Percentiles rank a stretch among this genome's conserved stretches.
Evolutionary conservation across 35 echinoderm and acorn worm species (phyloP).

Genomic region (Lytechinus pictus): DNA sequence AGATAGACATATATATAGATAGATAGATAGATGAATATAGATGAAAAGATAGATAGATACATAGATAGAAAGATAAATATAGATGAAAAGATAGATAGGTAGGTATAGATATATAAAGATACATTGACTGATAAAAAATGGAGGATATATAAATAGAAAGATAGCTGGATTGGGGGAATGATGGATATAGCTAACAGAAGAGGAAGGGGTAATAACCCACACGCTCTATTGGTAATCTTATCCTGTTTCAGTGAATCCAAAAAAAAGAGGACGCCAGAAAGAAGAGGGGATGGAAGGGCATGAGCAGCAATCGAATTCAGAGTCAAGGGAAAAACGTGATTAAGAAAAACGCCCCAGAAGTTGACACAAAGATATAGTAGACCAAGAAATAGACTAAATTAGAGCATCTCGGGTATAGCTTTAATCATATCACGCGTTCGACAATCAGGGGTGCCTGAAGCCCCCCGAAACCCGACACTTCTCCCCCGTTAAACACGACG

Average conservation of each 20-base stretch:
- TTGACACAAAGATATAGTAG: background rate
- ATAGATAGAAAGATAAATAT: background rate
- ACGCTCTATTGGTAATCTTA: background rate
- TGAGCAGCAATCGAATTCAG: background rate
- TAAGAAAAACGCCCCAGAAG: conserved; percentile 26
- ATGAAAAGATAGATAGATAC: background rate
- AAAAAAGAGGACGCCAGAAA: background rate
- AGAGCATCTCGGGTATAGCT: conserved; percentile 17
- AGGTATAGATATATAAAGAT: too few species aligned
- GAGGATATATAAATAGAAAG: too few species aligned
- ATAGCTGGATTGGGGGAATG: too few species aligned
- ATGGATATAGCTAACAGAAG: background rate
- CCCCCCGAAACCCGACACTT: conserved; percentile 31
- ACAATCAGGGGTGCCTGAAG: conserved; percentile 11
- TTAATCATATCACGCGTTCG: conserved; percentile 33
- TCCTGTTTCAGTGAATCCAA: background rate
- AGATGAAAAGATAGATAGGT: background rate
- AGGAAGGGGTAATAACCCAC: background rate
- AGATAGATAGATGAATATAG: too few species aligned
- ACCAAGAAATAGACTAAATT: conserved; percentile 10
- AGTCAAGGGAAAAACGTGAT: conserved; percentile 29
- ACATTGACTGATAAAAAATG: too few species aligned
- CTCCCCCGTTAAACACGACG: background rate
- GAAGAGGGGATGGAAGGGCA: background rate
- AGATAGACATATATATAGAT: too few species aligned